Evolutionary conservation across 2,888 invertebrate genomes (phyloP).

Genomic region (Venusia cambrica): DNA sequence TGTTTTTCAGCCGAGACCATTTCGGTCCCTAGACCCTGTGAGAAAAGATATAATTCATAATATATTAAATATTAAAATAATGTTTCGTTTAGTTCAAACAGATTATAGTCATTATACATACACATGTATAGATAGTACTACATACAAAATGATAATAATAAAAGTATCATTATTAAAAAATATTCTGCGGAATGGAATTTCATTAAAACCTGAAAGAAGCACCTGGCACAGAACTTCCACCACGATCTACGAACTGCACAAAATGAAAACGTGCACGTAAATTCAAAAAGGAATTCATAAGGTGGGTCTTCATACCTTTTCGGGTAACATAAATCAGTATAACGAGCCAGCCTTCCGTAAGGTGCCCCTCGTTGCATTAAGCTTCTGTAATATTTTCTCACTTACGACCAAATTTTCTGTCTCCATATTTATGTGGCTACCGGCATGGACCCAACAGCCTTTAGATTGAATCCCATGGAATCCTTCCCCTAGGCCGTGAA

Average conservation of each 20-base stretch:
- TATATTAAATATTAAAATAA: no score
- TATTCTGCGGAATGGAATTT: constrained; percentile 13
- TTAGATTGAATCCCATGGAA: constrained; percentile 13
- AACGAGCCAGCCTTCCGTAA: constrained; percentile 72
- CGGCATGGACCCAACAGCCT: constrained; percentile 6
- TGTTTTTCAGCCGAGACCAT: no score
- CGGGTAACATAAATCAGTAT: constrained; percentile 74
- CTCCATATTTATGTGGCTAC: constrained; percentile 63
- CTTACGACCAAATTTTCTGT: constrained; percentile 76
- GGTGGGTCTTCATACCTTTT: constrained; percentile 58
- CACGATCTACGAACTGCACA: constrained; percentile 30
- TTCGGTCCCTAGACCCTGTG: no score
- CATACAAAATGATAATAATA: no score
- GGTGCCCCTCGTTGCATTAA: constrained; percentile 73
- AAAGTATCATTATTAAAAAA: no score
- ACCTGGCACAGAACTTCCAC: constrained; percentile 26
- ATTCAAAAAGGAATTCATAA: constrained; percentile 59
- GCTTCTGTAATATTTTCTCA: constrained; percentile 78
- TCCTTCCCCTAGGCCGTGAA: constrained; percentile 6
- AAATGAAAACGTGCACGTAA: constrained; percentile 44
- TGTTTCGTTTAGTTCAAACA: no score
- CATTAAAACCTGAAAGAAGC: constrained; percentile 22
- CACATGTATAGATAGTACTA: no score
- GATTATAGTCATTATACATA: no score
- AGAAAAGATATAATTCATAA: no score